Percentiles rank a stretch among this genome's conserved stretches.
Evolutionary conservation across 1,140 invertebrate species (phyloP).

Genomic region (Neodiprion pinetum): DNA sequence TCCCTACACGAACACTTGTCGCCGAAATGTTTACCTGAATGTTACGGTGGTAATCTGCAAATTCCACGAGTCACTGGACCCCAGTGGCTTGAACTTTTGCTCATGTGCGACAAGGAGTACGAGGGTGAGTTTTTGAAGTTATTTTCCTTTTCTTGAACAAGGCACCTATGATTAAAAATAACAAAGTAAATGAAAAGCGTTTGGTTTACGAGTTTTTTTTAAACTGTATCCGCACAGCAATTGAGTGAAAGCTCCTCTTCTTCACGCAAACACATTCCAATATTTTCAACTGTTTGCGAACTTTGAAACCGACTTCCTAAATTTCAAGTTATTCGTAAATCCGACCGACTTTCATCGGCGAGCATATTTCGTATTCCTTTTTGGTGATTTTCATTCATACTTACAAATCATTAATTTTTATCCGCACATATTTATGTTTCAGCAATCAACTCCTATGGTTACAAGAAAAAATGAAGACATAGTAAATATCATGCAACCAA

Average conservation of each 20-base stretch:
- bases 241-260: too few relatives aligned
- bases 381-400: too few relatives aligned
- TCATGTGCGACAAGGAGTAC: slow-evolving; percentile 77
- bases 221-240: too few relatives aligned
- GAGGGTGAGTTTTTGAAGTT: slow-evolving; percentile 63
- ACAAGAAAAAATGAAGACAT: slow-evolving; percentile 66
- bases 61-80: slow-evolving; percentile 69
- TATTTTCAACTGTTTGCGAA: too few relatives aligned
- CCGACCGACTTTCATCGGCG: too few relatives aligned
- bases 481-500: neutral
- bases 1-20: slow-evolving; percentile 81
- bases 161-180: neutral
- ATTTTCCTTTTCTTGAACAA: slow-evolving; percentile 17
- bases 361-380: too few relatives aligned
- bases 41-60: slow-evolving; percentile 79
- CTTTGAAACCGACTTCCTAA: too few relatives aligned
- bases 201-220: slow-evolving; percentile 12
- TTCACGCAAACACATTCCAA: too few relatives aligned
- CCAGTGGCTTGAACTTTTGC: slow-evolving; percentile 76
- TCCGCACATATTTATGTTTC: slow-evolving; percentile 52
- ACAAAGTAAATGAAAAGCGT: too few relatives aligned
- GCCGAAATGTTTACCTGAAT: slow-evolving; percentile 78
- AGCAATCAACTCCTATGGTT: slow-evolving; percentile 80
- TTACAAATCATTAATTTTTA: too few relatives aligned
- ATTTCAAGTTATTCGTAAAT: too few relatives aligned